Base-by-base conservation (phyloP, 1,140 invertebrate genomes). In the Sesamia nonagrioides region DNA sequence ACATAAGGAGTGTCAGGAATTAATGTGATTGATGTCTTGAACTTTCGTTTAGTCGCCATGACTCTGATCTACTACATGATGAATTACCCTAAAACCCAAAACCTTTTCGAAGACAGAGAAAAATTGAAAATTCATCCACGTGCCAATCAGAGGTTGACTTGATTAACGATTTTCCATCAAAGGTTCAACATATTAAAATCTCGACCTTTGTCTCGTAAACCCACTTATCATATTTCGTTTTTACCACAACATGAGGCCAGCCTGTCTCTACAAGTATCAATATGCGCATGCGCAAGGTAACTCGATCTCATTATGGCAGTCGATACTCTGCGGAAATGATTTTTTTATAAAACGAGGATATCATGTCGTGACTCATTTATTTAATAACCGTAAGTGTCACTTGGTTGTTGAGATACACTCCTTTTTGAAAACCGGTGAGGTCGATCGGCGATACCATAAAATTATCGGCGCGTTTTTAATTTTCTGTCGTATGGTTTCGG, bases 231-330 rank as follows among this genome's bases (percentile, higher is more conserved):
- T 77, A 77, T 81, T 69, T 79, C 76, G 78, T 27, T 48, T 78
- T 60, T 45, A 42, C 68, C 66, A 74, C 61, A 50, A 61, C 42
- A 48, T 80, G 78, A 84, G 82, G 85, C 72, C 79, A 82, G 35
- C 81, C 56, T 68, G 83, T 78, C 82, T 80, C 78, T 87, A 75
- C 75, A 78, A 18, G 82, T 82, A 83, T 86, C 82, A 71, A 69
- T 83, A 50, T 76, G 71, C 66, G 63, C 76, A 74, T 61, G 54
- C 84, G 77, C 73, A 87, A 85, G 88, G 89, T 88, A 89, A 89
- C 83, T 80, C 77, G 87, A 90, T 80, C 80, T 66, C 74, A 72
- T 73, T 77, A 80, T 54, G 45, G 60, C 17, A 54, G 17, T 78
- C 77, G 81, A 82, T 86, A 77, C 63, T 78, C 79, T 78, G 82